Evolutionary conservation across 2,888 invertebrate species (phyloP).

Genomic region (Deilephila porcellus): DNA sequence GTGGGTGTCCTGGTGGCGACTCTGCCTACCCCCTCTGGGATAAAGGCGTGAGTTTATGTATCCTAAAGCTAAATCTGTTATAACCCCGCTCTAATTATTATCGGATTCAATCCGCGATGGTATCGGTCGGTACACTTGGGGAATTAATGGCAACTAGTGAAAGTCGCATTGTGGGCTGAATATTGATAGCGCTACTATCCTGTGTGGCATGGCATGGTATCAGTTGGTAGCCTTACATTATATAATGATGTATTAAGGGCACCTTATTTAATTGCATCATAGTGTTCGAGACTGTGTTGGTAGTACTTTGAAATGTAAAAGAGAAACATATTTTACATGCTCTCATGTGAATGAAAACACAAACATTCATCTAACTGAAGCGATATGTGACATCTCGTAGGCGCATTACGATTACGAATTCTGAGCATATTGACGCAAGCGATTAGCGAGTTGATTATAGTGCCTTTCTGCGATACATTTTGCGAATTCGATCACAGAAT

Average conservation of each 20-base stretch:
- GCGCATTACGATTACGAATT: not conserved
- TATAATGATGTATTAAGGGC: slow-evolving; percentile 21
- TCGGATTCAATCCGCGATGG: slow-evolving; percentile 59
- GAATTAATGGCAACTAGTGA: slow-evolving; percentile 62
- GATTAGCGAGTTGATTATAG: too few species aligned
- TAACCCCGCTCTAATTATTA: slow-evolving; percentile 54
- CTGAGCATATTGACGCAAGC: not conserved
- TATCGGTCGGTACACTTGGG: slow-evolving; percentile 48
- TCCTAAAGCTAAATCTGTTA: slow-evolving; percentile 13
- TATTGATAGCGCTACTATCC: slow-evolving; percentile 33
- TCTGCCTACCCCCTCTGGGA: too few species aligned
- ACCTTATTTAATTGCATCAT: not conserved
- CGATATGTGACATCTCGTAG: not conserved
- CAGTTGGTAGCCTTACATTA: not conserved
- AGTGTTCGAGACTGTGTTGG: too few species aligned
- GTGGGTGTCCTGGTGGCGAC: too few species aligned
- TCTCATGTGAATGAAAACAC: not conserved
- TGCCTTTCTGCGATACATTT: too few species aligned
- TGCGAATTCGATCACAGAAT: too few species aligned
- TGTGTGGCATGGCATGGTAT: not conserved
- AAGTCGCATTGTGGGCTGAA: slow-evolving; percentile 50
- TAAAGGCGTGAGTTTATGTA: too few species aligned
- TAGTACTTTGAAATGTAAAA: too few species aligned
- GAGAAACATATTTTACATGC: too few species aligned
- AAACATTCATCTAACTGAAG: not conserved